Evolutionary conservation across 2,113 vertebrate genomes (phyloP), one percentile per base, ranked within the genome.

Genomic region (Macroglossus sobrinus): DNA sequence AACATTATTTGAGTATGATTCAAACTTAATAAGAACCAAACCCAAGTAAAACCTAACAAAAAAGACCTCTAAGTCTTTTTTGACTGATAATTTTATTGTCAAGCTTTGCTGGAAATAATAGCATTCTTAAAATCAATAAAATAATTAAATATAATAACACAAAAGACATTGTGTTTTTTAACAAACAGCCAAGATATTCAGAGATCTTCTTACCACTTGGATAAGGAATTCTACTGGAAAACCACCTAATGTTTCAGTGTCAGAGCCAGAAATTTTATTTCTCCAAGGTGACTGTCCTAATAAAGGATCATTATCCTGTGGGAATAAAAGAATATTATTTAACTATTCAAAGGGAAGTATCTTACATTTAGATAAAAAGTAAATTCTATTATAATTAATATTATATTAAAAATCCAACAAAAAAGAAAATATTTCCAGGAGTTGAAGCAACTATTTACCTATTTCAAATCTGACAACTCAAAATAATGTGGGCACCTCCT

Each of bases 211-310:
- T 98, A 99, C 99, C 99, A 99, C 99, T 99, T 99, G 99, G 84
- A 99, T 99, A 78, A 99, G 99, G 97, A 99, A 99, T 97, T 99
- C 99, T 96, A 99, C 99, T 94, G 99, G 99, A 98, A 99, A 99
- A 68, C 99, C 99, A 96, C 99, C 99, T 87, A 99, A 98, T 0
- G 99, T 99, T 92, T 99, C 99, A 91, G 99, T 99, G 13, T 99
- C 99, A 93, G 99, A 98, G 96, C 99, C 99, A 4, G 99, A 98
- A 93, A 99, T 98, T 98, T 99, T 99, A 98, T 90, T 99, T 98
- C 98, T 99, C 99, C 99, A 99, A 0, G 99, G 99, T 15, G 99
- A 99, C 53, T 99, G 99, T 97, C 99, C 99, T 97, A 99, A 98
- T 74, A 99, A 99, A 97, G 99, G 99, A 97, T 99, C 99, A 89